Conservation (phyloP, 2,797 vertebrate genomes). For the Cetoscarus ocellatus region DNA sequence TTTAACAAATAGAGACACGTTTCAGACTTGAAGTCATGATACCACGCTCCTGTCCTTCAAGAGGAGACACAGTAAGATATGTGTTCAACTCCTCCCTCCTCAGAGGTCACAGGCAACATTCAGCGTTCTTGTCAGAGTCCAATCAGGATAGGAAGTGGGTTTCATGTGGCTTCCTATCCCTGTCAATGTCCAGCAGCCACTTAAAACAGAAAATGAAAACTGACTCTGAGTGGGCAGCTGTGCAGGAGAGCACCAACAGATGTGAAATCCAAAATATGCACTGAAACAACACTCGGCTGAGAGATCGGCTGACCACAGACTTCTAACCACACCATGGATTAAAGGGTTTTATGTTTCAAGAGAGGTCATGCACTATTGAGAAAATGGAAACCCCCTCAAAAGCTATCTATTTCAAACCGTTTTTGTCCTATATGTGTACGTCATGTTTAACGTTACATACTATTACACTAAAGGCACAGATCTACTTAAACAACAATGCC, state of each 20-base stretch:
- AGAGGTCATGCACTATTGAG: conserved; percentile 12
- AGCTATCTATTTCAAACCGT: not conserved
- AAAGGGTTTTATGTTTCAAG: not conserved
- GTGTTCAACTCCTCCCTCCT: conserved; percentile 1
- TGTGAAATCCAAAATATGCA: conserved; percentile 50
- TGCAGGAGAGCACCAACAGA: conserved; percentile 50
- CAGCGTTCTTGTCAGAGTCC: conserved; percentile 24
- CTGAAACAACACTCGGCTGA: conserved; percentile 32
- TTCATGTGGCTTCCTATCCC: conserved; percentile 54
- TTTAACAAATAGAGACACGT: conserved; percentile 3
- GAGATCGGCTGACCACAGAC: conserved; percentile 36
- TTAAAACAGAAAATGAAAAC: conserved; percentile 45
- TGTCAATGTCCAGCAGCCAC: conserved; percentile 29
- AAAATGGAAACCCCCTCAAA: not conserved
- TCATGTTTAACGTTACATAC: conserved; percentile 11
- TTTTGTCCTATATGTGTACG: not conserved
- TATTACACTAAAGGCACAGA: conserved; percentile 11
- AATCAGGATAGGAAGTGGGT: conserved; percentile 39
- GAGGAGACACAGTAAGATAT: not conserved
- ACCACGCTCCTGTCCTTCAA: not conserved
- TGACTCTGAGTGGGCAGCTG: conserved; percentile 37
- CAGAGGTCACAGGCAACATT: conserved; percentile 28
- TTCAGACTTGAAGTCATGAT: too few relatives aligned
- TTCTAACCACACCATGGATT: not conserved
- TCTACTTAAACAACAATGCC: conserved; percentile 29